phyloP scores from a whole-genome alignment of 2,888 invertebrate species.

The Philaethria dido region DNA sequence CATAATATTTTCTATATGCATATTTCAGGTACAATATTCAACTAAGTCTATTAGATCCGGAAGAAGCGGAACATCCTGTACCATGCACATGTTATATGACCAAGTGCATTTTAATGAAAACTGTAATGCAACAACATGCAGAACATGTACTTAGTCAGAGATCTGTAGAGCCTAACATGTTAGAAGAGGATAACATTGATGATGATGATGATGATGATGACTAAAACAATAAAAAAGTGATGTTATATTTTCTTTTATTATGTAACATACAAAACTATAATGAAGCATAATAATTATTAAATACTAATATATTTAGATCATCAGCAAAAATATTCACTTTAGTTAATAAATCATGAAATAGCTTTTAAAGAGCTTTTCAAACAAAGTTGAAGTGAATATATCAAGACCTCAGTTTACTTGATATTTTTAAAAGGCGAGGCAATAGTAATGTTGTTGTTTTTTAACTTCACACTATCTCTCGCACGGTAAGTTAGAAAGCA shows the following conservation, averaged over 20 bases:
- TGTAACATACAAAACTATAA: not conserved
- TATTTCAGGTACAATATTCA: constrained; percentile 86
- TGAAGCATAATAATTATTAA: no score
- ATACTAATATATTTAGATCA: constrained; percentile 2
- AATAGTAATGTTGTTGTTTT: no score
- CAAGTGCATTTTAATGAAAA: constrained; percentile 89
- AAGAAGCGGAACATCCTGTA: constrained; percentile 88
- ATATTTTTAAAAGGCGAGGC: no score
- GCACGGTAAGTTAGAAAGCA: no score
- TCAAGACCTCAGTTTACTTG: no score
- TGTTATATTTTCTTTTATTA: constrained; percentile 13
- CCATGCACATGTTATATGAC: constrained; percentile 91
- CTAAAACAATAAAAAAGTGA: constrained; percentile 31
- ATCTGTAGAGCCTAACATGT: constrained; percentile 35
- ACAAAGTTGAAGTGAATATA: no score
- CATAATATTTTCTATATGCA: not conserved
- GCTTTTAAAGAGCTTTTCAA: not conserved
- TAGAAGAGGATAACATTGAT: constrained; percentile 59
- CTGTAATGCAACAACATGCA: constrained; percentile 81
- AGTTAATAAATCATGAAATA: not conserved
- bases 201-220: constrained; percentile 53
- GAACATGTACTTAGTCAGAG: constrained; percentile 47
- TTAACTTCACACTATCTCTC: no score
- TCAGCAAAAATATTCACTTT: not conserved
- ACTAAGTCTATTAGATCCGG: constrained; percentile 87